These are phyloP conservation scores for Eupeodes latifasciatus DNA, from an alignment of 2,888 invertebrate species.

Conservation along the genomic window DNA sequence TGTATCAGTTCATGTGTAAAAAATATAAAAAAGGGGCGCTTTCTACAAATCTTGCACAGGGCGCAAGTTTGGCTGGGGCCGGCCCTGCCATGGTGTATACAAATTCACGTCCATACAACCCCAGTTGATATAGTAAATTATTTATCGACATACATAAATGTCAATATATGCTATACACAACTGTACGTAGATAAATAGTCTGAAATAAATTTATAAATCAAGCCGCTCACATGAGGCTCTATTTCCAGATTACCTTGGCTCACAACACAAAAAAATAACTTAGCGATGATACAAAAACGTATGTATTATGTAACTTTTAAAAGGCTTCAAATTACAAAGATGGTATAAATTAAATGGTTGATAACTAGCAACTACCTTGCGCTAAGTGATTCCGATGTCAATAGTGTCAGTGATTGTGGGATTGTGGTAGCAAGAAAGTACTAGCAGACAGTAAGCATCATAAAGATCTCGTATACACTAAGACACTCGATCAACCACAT, in stretches of 20 bases:
- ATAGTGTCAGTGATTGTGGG: conserved; percentile 36
- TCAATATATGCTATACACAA: not conserved
- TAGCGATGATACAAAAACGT: conserved; percentile 16
- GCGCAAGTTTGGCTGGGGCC: no score
- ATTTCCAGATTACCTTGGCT: conserved; percentile 63
- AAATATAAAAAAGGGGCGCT: no score
- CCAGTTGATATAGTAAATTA: not conserved
- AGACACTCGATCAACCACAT: conserved; percentile 14
- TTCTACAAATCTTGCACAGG: no score
- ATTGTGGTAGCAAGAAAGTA: conserved; percentile 26
- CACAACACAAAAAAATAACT: conserved; percentile 25
- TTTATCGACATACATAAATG: not conserved
- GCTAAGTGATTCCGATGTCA: conserved; percentile 30
- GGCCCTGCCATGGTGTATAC: no score
- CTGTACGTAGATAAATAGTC: not conserved
- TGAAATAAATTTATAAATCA: conserved; percentile 16
- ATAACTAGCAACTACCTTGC: conserved; percentile 33
- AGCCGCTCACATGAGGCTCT: conserved; percentile 26
- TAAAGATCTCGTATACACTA: conserved; percentile 1
- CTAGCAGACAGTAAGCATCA: conserved; percentile 8
- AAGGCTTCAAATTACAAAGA: conserved; percentile 39
- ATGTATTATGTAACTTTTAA: conserved; percentile 29
- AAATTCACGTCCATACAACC: no score
- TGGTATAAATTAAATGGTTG: conserved; percentile 38
- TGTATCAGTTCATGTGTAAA: no score